phyloP scores from a whole-genome alignment of 2,113 vertebrate species.

The Narcine bancroftii region DNA sequence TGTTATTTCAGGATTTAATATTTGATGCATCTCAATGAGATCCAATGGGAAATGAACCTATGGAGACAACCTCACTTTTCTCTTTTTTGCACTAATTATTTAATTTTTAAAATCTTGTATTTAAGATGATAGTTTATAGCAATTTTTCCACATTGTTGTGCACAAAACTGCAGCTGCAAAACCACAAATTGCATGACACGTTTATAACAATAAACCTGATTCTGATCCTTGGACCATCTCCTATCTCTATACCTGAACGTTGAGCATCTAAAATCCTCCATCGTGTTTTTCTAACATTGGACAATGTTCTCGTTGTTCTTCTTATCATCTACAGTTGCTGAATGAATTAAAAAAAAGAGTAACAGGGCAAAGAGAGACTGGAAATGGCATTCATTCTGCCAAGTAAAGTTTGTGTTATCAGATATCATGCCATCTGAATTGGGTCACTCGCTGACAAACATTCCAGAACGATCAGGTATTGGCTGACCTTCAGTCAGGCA shows the following conservation, averaged over 20 bases:
- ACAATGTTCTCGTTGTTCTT: background rate
- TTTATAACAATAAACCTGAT: too few relatives aligned
- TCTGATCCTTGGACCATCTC: background rate
- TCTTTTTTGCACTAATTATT: too few relatives aligned
- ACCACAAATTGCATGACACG: too few relatives aligned
- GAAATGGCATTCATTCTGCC: background rate
- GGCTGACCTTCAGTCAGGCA: background rate
- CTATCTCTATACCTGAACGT: background rate
- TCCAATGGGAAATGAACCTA: too few relatives aligned
- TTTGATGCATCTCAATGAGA: too few relatives aligned
- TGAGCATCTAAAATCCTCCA: background rate
- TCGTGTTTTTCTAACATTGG: background rate
- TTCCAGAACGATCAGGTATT: background rate
- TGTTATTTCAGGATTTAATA: too few relatives aligned
- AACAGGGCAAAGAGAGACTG: background rate
- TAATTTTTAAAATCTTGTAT: too few relatives aligned
- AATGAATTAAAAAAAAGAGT: too few relatives aligned
- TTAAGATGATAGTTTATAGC: too few relatives aligned
- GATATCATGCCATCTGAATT: background rate
- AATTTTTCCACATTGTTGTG: too few relatives aligned
- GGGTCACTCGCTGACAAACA: background rate
- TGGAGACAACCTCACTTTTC: too few relatives aligned
- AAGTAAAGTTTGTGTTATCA: background rate
- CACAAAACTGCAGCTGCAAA: too few relatives aligned
- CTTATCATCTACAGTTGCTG: background rate